A percentile compares a stretch with the other conserved stretches of the same genome.
These are phyloP conservation scores for Stichodactyla mertensii DNA, from an alignment of 64 coral and sea anemone species.

Conservation along the genomic window DNA sequence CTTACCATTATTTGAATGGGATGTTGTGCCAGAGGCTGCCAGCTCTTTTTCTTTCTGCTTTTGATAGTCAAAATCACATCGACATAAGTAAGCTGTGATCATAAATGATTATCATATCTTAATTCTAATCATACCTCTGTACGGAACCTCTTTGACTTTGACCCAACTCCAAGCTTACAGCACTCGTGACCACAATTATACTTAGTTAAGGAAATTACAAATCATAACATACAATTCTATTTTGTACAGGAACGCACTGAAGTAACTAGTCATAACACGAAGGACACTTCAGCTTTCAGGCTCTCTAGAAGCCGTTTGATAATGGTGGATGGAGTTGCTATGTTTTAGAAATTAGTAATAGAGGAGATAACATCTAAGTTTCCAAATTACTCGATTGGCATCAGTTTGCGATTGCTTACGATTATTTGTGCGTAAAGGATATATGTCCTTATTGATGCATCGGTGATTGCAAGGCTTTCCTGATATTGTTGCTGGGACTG, in stretches of 20 bases:
- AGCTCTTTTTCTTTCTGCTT: conserved; percentile 4
- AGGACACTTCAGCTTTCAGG: too few relatives aligned
- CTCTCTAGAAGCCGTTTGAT: too few relatives aligned
- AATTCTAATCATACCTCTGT: not conserved
- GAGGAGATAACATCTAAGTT: not conserved
- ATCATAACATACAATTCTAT: not conserved
- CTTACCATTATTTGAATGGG: not conserved
- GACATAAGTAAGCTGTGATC: not conserved
- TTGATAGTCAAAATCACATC: not conserved
- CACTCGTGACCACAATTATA: conserved; percentile 81
- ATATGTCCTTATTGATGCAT: conserved; percentile 81
- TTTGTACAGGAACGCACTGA: not conserved
- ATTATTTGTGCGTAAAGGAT: conserved; percentile 49
- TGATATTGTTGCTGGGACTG: conserved; percentile 3
- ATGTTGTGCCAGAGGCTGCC: not conserved
- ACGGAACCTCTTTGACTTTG: conserved; percentile 25
- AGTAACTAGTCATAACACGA: not conserved
- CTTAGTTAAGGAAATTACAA: conserved; percentile 33
- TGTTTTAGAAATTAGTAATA: too few relatives aligned
- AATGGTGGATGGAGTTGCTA: too few relatives aligned
- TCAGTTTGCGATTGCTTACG: not conserved
- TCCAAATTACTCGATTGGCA: not conserved
- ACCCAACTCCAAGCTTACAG: conserved; percentile 59
- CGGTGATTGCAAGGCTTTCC: conserved; percentile 85
- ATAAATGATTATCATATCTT: not conserved